Evolutionary conservation across 1,140 invertebrate species (phyloP).

Genomic region (Drosophila ficusphila): DNA sequence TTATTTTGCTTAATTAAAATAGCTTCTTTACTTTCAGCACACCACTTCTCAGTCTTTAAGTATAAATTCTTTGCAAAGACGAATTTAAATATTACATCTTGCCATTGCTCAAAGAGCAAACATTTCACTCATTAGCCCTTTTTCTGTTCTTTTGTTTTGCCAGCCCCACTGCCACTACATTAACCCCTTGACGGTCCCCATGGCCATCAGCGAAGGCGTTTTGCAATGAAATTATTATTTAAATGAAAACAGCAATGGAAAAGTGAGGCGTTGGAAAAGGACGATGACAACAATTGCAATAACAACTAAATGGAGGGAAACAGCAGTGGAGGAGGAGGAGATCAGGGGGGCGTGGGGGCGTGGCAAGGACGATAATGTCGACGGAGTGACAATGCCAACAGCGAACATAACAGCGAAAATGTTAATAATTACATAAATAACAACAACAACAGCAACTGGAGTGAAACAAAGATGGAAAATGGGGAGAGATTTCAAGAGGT

Average conservation of each 20-base stretch:
- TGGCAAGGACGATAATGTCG: conserved; percentile 45
- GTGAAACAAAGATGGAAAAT: conserved; percentile 40
- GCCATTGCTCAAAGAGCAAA: conserved; percentile 26
- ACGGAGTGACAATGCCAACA: conserved; percentile 35
- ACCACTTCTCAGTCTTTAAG: background rate
- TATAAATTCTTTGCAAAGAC: conserved; percentile 21
- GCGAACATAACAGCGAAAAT: conserved; percentile 63
- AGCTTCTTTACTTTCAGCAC: background rate
- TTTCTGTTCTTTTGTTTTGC: conserved; percentile 26
- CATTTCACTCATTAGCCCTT: conserved; percentile 45
- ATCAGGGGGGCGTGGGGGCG: background rate
- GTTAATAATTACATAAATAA: conserved; percentile 82
- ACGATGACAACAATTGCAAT: conserved; percentile 58
- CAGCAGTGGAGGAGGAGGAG: background rate
- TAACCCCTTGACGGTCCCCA: conserved; percentile 12
- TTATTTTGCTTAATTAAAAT: background rate
- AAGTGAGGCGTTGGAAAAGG: conserved; percentile 32
- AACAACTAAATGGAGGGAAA: conserved; percentile 39
- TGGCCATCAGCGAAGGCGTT: conserved; percentile 54
- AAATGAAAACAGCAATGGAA: conserved; percentile 76
- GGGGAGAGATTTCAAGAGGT: background rate
- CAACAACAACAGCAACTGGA: conserved; percentile 62
- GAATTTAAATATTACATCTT: conserved; percentile 34
- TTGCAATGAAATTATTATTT: conserved; percentile 81
- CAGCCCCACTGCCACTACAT: background rate